Percentiles rank a stretch among this genome's conserved stretches.
These are phyloP conservation scores for Linurgus olivaceus DNA, from an alignment of 2,797 vertebrate genomes.

Conservation along the genomic window DNA sequence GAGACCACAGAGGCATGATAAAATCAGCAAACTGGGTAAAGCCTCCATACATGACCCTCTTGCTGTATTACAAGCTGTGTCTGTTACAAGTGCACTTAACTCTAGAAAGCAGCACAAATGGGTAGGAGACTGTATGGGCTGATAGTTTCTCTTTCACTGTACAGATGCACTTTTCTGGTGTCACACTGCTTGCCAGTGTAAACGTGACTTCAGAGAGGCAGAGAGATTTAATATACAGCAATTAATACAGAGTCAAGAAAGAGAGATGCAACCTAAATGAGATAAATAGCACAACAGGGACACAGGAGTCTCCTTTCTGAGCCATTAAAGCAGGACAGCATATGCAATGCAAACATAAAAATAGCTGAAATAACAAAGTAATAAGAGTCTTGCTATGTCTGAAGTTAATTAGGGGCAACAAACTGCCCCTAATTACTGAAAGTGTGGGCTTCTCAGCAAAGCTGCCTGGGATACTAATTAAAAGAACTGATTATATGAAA, in stretches of 20 bases:
- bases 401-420: constrained; percentile 59
- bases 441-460: constrained; percentile 26
- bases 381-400: neutral
- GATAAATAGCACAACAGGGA: neutral
- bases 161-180: neutral
- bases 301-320: neutral
- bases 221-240: neutral
- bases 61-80: neutral
- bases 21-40: neutral
- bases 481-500: constrained; percentile 49
- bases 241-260: neutral
- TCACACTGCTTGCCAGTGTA: neutral
- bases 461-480: constrained; percentile 49
- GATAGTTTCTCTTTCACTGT: neutral
- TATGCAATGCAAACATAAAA: constrained; percentile 13
- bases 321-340: constrained; percentile 9
- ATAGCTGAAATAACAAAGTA: constrained; percentile 11
- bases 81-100: neutral
- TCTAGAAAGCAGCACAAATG: neutral
- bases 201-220: neutral
- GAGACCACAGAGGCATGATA: neutral
- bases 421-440: constrained; percentile 48
- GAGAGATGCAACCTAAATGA: neutral
- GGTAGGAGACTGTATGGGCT: neutral
- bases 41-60: neutral